A percentile compares a stretch with the other conserved stretches of the same genome.
Evolutionary conservation across 2,797 vertebrate species (phyloP).

Genomic region (Glossophaga mutica): DNA sequence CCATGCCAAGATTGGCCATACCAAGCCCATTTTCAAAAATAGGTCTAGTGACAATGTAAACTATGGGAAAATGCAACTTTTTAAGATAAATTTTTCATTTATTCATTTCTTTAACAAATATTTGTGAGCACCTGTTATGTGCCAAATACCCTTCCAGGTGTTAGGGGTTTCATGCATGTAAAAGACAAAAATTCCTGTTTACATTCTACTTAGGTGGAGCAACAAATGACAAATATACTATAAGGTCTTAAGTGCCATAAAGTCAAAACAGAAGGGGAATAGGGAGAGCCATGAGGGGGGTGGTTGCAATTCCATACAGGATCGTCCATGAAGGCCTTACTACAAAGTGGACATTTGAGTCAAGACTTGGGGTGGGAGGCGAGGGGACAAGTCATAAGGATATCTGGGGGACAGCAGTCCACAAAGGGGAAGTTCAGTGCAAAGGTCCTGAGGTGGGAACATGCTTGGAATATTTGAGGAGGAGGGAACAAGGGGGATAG

Average conservation of each 20-base stretch:
- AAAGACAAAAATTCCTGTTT: neutral
- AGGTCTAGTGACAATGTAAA: neutral
- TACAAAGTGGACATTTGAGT: neutral
- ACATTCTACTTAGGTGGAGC: neutral
- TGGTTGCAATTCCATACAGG: neutral
- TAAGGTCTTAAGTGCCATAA: neutral
- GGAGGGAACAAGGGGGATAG: neutral
- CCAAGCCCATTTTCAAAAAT: neutral
- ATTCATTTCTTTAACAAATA: neutral
- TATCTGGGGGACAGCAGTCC: neutral
- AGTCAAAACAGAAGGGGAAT: neutral
- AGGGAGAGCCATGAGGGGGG: neutral
- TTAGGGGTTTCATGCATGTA: neutral
- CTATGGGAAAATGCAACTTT: neutral
- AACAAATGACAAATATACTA: neutral
- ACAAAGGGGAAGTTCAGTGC: neutral
- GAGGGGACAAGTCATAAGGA: neutral
- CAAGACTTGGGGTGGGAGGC: neutral
- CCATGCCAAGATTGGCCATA: neutral
- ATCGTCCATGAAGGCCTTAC: neutral
- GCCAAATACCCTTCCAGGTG: neutral
- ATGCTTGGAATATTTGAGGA: neutral
- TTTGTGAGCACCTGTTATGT: neutral
- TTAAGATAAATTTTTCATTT: neutral
- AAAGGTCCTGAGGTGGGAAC: neutral